Evolutionary conservation across 2,113 vertebrate species (phyloP), one percentile per base, ranked within the genome.

Genomic region (Lophochroa leadbeateri): DNA sequence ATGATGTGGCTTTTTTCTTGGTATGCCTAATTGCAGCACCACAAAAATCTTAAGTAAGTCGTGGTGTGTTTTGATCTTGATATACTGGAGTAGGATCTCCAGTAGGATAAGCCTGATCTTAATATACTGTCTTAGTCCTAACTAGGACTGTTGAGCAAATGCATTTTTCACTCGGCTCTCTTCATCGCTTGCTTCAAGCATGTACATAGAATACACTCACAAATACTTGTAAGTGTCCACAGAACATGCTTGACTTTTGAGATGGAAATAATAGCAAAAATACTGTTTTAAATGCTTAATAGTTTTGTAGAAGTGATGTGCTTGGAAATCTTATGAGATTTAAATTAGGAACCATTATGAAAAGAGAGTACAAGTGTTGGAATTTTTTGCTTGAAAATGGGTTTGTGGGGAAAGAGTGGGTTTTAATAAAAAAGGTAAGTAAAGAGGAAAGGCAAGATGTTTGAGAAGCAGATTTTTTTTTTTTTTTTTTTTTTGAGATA

Each of bases 1-100:
- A 41, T 49, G 4, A n/a, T 52, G 5, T 39, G 44, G 2, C 2
- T 0, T 2, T 28, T 29, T 47, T 25, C 9, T 9, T 43, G n/a
- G 7, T 57, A 17, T 61, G 13, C 20, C 23, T 82, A 17, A 19
- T 10, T 83, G 60, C 90, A 89, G 28, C 9, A 6, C 9, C 35
- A 55, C 6, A 57, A 37, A 86, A 76, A 23, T 39, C 47, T 82
- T 68, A 15, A 46, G 29, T 65, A 72, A 39, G 43, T 82, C 19
- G 41, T 7, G 29, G 9, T 68, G 14, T 76, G 17, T 58, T 91
- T 63, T 71, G 16, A n/a, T 82, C 29, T 47, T 78, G 41, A 23
- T 74, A 18, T 39, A 47, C 4, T 44, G 37, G 18, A 61, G 11
- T 13, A 89, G 29, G 9, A 33, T 70, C 50, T 82, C 27, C 19